A percentile compares a stretch with the other conserved stretches of the same genome.
Conservation (phyloP, 1,140 invertebrate species). For the Drosophila nikananu region DNA sequence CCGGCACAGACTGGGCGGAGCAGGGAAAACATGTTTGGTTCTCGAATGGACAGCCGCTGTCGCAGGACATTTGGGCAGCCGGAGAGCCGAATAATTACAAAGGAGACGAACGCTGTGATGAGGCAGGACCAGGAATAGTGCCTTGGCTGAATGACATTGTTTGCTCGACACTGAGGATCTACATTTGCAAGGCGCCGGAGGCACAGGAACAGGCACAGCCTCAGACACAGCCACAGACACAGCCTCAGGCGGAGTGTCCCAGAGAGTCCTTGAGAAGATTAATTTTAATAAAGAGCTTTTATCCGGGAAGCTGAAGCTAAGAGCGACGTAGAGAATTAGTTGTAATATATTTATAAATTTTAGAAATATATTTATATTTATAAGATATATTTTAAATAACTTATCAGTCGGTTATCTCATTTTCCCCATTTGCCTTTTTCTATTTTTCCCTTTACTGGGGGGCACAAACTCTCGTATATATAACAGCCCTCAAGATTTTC, state of each 20-base stretch:
- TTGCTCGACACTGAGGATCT: slow-evolving; percentile 5
- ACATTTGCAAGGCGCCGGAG: slow-evolving; percentile 8
- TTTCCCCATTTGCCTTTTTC: no score
- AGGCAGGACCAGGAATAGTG: not conserved
- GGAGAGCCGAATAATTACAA: slow-evolving; percentile 16
- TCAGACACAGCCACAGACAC: not conserved
- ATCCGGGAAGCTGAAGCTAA: not conserved
- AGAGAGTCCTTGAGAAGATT: slow-evolving; percentile 2
- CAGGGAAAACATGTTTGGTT: slow-evolving; percentile 9
- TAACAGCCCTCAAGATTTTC: not conserved
- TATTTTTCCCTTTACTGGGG: not conserved
- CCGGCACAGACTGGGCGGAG: slow-evolving; percentile 14
- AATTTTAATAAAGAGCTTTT: slow-evolving; percentile 16
- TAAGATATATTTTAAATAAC: not conserved
- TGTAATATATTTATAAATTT: no score
- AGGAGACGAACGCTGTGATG: not conserved
- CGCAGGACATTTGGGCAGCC: not conserved
- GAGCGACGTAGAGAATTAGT: not conserved
- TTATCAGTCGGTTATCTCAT: no score
- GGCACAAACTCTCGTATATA: not conserved
- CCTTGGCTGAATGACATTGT: slow-evolving; percentile 8
- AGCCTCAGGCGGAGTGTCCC: not conserved
- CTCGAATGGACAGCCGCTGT: not conserved
- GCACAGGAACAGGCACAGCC: not conserved
- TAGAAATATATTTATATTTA: not conserved